These are phyloP conservation scores for Melozone crissalis DNA, from an alignment of 2,113 vertebrate species.

Conservation along the genomic window DNA sequence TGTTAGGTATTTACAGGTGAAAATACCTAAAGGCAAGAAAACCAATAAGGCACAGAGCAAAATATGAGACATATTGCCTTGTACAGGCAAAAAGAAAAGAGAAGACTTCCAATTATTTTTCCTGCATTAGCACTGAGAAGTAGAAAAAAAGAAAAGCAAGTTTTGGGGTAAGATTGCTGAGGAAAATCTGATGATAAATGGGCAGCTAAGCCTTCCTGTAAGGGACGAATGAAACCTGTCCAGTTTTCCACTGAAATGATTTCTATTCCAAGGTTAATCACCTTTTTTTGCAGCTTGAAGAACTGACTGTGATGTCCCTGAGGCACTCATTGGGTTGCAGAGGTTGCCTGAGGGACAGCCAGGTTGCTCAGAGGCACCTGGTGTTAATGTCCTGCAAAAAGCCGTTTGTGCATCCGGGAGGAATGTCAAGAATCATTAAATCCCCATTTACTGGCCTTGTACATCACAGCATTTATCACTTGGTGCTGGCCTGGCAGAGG, in stretches of 20 bases:
- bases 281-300: not conserved
- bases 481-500: not conserved
- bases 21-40: not conserved
- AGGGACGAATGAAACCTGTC: not conserved
- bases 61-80: not conserved
- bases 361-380: not conserved
- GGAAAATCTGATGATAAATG: not conserved
- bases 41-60: not conserved
- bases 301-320: not conserved
- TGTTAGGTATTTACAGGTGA: not conserved
- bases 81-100: not conserved
- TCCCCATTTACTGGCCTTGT: not conserved
- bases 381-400: not conserved
- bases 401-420: not conserved
- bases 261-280: not conserved
- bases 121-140: not conserved
- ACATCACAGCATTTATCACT: not conserved
- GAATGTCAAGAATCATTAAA: not conserved
- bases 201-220: not conserved
- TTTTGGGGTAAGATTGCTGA: not conserved
- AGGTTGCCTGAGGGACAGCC: not conserved
- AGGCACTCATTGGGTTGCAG: accelerated
- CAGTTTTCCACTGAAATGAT: not conserved
- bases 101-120: not conserved
- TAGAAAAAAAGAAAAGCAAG: not conserved